Percentiles rank a stretch among this genome's conserved stretches.
These are phyloP conservation scores for Ceyx melanurus DNA, from an alignment of 2,113 vertebrate genomes.

Conservation along the genomic window DNA sequence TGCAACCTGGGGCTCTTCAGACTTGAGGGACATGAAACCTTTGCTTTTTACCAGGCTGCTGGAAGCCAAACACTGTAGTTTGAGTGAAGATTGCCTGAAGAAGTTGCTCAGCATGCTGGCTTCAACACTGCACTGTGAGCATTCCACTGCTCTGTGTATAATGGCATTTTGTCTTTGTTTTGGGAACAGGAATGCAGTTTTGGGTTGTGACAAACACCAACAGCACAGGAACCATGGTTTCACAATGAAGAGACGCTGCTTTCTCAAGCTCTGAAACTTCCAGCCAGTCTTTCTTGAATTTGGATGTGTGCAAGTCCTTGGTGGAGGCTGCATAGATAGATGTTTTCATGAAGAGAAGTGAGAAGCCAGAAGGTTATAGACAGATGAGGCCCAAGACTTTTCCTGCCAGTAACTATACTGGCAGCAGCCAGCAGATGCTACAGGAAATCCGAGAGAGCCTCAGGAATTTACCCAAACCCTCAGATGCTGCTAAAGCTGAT, in stretches of 20 bases:
- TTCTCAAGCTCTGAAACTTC: constrained; percentile 17
- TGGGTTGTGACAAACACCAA: not conserved
- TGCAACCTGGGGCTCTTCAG: not conserved
- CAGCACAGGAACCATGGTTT: not conserved
- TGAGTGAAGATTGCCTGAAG: not conserved
- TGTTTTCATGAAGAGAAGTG: constrained; percentile 98
- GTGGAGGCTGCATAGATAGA: constrained; percentile 78
- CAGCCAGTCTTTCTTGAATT: constrained; percentile 24
- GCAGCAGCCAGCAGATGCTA: constrained; percentile 96
- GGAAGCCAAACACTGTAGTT: not conserved
- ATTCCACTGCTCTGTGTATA: not conserved
- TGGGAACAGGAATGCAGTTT: constrained; percentile 46
- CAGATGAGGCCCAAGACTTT: constrained; percentile 99
- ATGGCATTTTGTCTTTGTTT: not conserved
- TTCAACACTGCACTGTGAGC: not conserved
- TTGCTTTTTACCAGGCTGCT: not conserved
- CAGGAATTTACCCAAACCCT: constrained; percentile 90
- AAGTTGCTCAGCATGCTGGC: not conserved
- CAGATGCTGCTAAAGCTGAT: constrained; percentile 86
- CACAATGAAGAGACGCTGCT: not conserved
- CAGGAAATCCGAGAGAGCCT: constrained; percentile 97
- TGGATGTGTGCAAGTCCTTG: constrained; percentile 64
- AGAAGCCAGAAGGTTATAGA: constrained; percentile 96
- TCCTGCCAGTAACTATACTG: constrained; percentile 91
- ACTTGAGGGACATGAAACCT: not conserved